Conservation (phyloP, 37 sponge, comb jelly and placozoan species). For the Crambe crambe region DNA sequence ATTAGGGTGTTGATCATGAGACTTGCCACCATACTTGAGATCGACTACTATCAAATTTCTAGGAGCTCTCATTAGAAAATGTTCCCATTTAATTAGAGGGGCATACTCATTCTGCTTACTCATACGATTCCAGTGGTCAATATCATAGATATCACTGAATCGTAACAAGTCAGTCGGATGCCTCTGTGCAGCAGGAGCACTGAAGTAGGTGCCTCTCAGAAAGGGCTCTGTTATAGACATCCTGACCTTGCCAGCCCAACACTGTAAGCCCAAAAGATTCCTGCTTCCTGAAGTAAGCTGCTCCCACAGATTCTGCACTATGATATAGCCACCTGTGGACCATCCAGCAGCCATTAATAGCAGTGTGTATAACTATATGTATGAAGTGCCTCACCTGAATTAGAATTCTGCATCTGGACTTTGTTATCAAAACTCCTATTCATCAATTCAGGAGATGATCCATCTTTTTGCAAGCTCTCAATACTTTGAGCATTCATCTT, state of each 20-base stretch:
- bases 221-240: constrained; percentile 38
- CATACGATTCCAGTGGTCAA: constrained; percentile 28
- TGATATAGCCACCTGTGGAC: constrained; percentile 34
- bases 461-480: neutral
- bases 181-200: neutral
- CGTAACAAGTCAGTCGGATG: neutral
- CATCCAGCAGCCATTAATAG: neutral
- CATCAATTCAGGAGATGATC: neutral
- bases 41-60: constrained; percentile 21
- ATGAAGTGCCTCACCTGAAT: no score
- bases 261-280: constrained; percentile 45
- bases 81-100: constrained; percentile 1
- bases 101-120: neutral
- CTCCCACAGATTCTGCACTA: constrained; percentile 37
- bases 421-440: neutral
- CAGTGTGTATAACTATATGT: no score
- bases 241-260: constrained; percentile 39
- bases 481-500: neutral
- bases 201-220: neutral
- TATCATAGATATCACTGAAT: constrained; percentile 40
- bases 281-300: constrained; percentile 28
- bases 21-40: neutral
- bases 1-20: neutral
- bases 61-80: constrained; percentile 24
- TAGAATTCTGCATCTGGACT: neutral